Conservation (phyloP, 2,888 invertebrate genomes). For the Cybosia mesomella region DNA sequence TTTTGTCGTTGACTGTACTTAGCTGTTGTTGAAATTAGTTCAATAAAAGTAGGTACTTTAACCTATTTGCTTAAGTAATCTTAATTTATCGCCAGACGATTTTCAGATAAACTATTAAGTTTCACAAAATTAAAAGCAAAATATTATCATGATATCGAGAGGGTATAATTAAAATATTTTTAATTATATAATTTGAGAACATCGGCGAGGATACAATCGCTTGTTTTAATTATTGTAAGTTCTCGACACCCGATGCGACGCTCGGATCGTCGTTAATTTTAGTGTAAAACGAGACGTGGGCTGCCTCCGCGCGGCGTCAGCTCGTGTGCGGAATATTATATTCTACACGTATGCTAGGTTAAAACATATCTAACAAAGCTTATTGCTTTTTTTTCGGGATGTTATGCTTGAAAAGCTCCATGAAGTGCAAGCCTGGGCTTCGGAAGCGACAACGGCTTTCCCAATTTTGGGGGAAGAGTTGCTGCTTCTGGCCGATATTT, state of each 20-base stretch:
- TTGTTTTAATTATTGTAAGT: slow-evolving; percentile 75
- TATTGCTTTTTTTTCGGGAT: too few relatives aligned
- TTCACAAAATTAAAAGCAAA: slow-evolving; percentile 50
- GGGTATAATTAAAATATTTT: slow-evolving; percentile 72
- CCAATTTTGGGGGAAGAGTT: too few relatives aligned
- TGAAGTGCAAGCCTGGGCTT: too few relatives aligned
- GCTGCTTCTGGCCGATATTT: too few relatives aligned
- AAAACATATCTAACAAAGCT: background rate
- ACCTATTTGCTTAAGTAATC: background rate
- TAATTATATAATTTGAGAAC: slow-evolving; percentile 77
- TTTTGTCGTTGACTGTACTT: too few relatives aligned
- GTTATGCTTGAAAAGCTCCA: too few relatives aligned
- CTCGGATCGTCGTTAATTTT: slow-evolving; percentile 71
- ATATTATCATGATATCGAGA: slow-evolving; percentile 56
- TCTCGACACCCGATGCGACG: slow-evolving; percentile 68
- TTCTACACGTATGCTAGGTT: slow-evolving; percentile 12
- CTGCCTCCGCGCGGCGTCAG: slow-evolving; percentile 53
- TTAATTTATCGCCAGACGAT: background rate
- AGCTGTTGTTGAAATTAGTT: too few relatives aligned
- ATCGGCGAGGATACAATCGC: slow-evolving; percentile 70
- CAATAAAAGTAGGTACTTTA: too few relatives aligned
- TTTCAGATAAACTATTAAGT: slow-evolving; percentile 43
- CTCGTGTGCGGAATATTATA: slow-evolving; percentile 37
- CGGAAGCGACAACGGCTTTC: too few relatives aligned
- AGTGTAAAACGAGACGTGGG: slow-evolving; percentile 65